Evolutionary conservation across 2,888 invertebrate species (phyloP).

Genomic region (Buathra laborator): DNA sequence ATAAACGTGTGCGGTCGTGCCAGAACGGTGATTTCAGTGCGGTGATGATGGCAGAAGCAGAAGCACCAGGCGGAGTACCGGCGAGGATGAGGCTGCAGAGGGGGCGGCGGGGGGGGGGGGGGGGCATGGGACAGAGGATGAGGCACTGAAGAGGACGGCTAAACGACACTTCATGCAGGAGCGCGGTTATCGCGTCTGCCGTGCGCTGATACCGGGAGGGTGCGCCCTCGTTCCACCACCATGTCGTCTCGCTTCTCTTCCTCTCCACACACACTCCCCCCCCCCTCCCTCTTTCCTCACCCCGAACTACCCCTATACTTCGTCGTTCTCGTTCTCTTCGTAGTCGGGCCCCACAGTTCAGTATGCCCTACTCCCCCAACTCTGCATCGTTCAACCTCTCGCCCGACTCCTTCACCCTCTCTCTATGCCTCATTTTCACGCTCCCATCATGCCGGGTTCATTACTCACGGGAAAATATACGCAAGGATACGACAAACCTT

Average conservation of each 20-base stretch:
- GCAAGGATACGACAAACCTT: slow-evolving; percentile 32
- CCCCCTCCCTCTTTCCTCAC: slow-evolving; percentile 32
- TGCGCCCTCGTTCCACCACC: slow-evolving; percentile 52
- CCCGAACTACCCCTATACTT: slow-evolving; percentile 55
- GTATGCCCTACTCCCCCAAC: slow-evolving; percentile 42
- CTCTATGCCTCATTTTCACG: slow-evolving; percentile 69
- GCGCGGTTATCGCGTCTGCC: slow-evolving; percentile 79
- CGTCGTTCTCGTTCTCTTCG: slow-evolving; percentile 51
- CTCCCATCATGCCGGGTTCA: slow-evolving; percentile 71
- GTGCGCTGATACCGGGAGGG: slow-evolving; percentile 74
- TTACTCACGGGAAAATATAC: slow-evolving; percentile 75
- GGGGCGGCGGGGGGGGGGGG: too few species aligned
- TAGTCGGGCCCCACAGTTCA: slow-evolving; percentile 43
- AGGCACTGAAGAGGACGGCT: slow-evolving; percentile 69
- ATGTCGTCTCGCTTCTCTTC: slow-evolving; percentile 42
- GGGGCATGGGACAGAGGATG: slow-evolving; percentile 45
- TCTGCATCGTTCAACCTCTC: slow-evolving; percentile 32
- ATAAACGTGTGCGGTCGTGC: slow-evolving; percentile 57
- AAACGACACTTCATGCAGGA: slow-evolving; percentile 78
- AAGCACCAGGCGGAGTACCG: slow-evolving; percentile 19
- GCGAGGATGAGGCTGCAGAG: slow-evolving; percentile 27
- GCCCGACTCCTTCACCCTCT: slow-evolving; percentile 43
- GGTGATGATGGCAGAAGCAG: slow-evolving; percentile 61
- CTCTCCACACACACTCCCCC: slow-evolving; percentile 14
- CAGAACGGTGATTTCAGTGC: slow-evolving; percentile 54